phyloP scores from a whole-genome alignment of 1,140 invertebrate species.

The Plodia interpunctella region DNA sequence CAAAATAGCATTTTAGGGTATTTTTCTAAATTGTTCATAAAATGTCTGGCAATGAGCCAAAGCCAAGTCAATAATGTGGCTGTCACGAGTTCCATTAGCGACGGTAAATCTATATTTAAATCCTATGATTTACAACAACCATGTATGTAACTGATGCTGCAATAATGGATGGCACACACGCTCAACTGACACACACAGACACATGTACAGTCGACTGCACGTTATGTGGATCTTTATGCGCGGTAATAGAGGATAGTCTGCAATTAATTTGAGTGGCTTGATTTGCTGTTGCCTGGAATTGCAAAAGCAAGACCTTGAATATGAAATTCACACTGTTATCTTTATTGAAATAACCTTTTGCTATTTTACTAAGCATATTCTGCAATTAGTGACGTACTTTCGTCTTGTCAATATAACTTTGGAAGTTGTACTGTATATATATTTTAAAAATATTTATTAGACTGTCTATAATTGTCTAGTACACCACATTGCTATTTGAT shows the following conservation, averaged over 20 bases:
- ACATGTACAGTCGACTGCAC: no score
- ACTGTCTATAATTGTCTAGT: no score
- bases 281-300: no score
- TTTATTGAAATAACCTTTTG: constrained; percentile 55
- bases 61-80: background rate
- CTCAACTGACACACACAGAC: background rate
- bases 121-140: background rate
- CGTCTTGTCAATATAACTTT: background rate
- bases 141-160: constrained; percentile 4
- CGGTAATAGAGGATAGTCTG: no score
- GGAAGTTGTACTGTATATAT: no score
- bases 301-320: constrained; percentile 16
- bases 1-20: background rate
- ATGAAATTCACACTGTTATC: constrained; percentile 39
- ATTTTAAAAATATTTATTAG: no score
- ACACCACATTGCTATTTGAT: no score
- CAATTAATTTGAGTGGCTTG: no score
- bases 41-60: background rate
- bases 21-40: background rate
- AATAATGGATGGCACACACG: background rate
- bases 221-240: no score
- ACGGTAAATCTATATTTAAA: constrained; percentile 3
- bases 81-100: constrained; percentile 6
- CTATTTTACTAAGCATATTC: constrained; percentile 28
- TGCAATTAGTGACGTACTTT: constrained; percentile 16